phyloP scores from a whole-genome alignment of 2,113 vertebrate genomes.

The Bombycilla garrulus region DNA sequence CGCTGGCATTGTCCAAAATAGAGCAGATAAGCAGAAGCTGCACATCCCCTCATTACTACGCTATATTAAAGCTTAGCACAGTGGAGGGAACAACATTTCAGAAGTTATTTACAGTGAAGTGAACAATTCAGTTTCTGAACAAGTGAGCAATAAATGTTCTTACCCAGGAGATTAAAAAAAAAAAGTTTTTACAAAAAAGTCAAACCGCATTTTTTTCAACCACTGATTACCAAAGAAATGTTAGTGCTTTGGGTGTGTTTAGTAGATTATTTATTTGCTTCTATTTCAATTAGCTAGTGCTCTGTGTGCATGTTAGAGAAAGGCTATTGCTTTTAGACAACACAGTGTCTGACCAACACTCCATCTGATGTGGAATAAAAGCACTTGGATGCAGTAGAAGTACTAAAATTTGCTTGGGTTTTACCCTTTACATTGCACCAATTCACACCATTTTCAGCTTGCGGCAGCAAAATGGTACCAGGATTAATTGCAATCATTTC shows the following conservation, averaged over 20 bases:
- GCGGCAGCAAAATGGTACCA: neutral
- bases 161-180: slow-evolving; percentile 27
- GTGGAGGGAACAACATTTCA: slow-evolving; percentile 63
- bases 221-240: neutral
- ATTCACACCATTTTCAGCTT: neutral
- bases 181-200: slow-evolving; percentile 28
- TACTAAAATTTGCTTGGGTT: neutral
- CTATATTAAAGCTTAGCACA: slow-evolving; percentile 57
- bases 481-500: neutral
- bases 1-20: slow-evolving; percentile 55
- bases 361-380: neutral
- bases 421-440: neutral
- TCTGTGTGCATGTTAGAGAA: neutral
- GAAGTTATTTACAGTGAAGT: slow-evolving; percentile 63
- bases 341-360: neutral
- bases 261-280: neutral
- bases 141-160: slow-evolving; percentile 61
- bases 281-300: neutral
- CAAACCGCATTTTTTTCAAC: neutral
- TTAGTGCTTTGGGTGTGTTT: neutral
- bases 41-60: slow-evolving; percentile 59
- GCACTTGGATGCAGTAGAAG: neutral
- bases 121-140: slow-evolving; percentile 65
- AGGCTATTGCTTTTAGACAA: neutral
- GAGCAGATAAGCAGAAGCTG: slow-evolving; percentile 67